Evolutionary conservation across 2,113 vertebrate genomes (phyloP).

Genomic region (Elaphurus davidianus): DNA sequence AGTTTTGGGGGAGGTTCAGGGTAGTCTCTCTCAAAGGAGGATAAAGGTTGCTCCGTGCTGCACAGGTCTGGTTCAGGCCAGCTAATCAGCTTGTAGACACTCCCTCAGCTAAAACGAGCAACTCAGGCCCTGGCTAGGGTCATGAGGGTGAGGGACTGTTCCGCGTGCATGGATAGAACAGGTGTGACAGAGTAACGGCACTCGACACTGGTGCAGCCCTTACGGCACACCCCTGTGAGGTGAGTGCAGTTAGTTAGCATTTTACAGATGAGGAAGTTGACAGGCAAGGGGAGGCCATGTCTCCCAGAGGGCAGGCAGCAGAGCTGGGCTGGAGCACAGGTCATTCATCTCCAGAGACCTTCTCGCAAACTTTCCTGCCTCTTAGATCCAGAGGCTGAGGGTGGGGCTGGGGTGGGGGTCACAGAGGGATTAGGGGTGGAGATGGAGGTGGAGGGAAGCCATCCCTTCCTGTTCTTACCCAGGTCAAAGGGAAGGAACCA

Average conservation of each 20-base stretch:
- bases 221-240: rapidly evolving
- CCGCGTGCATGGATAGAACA: rapidly evolving
- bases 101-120: neutral
- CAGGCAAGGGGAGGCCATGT: neutral
- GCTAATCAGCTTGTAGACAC: neutral
- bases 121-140: neutral
- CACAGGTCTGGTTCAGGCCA: neutral
- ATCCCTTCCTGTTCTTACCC: neutral
- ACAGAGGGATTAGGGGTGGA: rapidly evolving
- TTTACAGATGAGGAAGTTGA: neutral
- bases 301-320: neutral
- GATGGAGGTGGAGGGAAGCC: neutral
- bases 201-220: neutral
- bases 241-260: neutral
- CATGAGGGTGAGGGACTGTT: rapidly evolving
- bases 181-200: rapidly evolving
- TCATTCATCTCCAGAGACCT: neutral
- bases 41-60: neutral
- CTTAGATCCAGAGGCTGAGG: neutral
- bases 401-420: neutral
- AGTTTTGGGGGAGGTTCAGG: neutral
- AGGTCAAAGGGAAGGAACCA: neutral
- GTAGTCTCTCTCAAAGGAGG: constrained; percentile 20
- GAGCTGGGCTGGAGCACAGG: neutral
- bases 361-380: neutral